phyloP scores from a whole-genome alignment of 2,113 vertebrate genomes.

The Actinemys pallida region DNA sequence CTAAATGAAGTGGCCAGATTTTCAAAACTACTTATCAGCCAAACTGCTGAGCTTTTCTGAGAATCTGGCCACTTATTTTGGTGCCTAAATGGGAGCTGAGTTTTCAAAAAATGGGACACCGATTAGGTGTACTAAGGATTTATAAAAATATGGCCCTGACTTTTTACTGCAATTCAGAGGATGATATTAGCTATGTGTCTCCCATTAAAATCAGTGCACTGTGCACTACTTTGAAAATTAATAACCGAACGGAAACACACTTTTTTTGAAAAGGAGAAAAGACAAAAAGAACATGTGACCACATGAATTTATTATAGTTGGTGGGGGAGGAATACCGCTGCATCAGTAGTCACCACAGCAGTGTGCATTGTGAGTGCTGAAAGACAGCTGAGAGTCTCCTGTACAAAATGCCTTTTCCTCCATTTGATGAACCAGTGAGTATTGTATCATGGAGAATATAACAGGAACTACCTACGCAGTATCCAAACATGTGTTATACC shows the following conservation, averaged over 20 bases:
- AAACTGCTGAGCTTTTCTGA: background rate
- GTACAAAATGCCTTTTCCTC: background rate
- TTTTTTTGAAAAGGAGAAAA: rapidly evolving
- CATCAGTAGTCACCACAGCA: background rate
- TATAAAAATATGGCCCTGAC: background rate
- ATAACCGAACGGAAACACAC: background rate
- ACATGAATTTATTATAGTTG: background rate
- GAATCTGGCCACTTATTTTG: background rate
- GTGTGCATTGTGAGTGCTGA: background rate
- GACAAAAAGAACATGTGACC: background rate
- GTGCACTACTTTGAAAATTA: rapidly evolving
- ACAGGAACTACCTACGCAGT: background rate
- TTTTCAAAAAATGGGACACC: background rate
- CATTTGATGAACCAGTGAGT: background rate
- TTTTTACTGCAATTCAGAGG: background rate
- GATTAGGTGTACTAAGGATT: background rate
- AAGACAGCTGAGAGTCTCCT: background rate
- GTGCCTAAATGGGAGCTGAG: background rate
- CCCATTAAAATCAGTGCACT: rapidly evolving
- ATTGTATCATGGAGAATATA: background rate
- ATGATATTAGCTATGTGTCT: background rate
- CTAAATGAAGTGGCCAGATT: background rate
- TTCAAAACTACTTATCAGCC: background rate
- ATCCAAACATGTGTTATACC: background rate
- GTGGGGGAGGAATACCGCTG: background rate